Conservation (phyloP, 2,888 invertebrate genomes). For the Drosophila kuntzei region DNA sequence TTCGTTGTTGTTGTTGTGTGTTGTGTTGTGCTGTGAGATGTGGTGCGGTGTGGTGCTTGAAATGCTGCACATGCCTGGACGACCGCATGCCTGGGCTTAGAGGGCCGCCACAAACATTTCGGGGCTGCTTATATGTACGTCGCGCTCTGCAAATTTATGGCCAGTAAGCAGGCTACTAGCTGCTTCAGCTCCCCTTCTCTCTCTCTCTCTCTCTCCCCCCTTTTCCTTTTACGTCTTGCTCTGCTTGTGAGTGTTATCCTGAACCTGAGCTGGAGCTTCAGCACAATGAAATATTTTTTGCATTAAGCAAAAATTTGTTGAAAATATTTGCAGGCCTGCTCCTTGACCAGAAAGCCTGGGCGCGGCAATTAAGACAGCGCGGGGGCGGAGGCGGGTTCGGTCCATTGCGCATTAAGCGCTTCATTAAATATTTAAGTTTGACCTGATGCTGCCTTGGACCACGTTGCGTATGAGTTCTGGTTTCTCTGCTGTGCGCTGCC, state of each 20-base stretch:
- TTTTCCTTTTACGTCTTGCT: neutral
- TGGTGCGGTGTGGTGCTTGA: conserved; percentile 63
- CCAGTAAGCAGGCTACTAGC: conserved; percentile 45
- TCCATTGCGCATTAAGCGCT: conserved; percentile 76
- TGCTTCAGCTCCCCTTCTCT: neutral
- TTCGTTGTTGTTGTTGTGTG: conserved; percentile 27
- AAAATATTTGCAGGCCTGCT: conserved; percentile 72
- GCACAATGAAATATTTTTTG: conserved; percentile 78
- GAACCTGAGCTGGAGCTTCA: conserved; percentile 13
- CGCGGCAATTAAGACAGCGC: conserved; percentile 67
- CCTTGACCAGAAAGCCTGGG: conserved; percentile 57
- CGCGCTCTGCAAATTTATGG: conserved; percentile 67
- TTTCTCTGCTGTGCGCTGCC: conserved; percentile 8
- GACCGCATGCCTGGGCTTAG: conserved; percentile 79
- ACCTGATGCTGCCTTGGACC: conserved; percentile 63
- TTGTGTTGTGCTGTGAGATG: conserved; percentile 30
- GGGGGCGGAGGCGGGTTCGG: conserved; percentile 30
- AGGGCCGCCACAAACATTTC: conserved; percentile 78
- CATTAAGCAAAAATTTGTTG: conserved; percentile 80
- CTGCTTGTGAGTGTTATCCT: neutral
- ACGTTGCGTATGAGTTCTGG: conserved; percentile 72
- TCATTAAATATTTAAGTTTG: conserved; percentile 82
- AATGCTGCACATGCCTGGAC: conserved; percentile 80
- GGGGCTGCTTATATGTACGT: conserved; percentile 64
- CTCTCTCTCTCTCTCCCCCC: neutral